phyloP scores from a whole-genome alignment of 2,888 invertebrate species.

The Hirudinaria manillensis region DNA sequence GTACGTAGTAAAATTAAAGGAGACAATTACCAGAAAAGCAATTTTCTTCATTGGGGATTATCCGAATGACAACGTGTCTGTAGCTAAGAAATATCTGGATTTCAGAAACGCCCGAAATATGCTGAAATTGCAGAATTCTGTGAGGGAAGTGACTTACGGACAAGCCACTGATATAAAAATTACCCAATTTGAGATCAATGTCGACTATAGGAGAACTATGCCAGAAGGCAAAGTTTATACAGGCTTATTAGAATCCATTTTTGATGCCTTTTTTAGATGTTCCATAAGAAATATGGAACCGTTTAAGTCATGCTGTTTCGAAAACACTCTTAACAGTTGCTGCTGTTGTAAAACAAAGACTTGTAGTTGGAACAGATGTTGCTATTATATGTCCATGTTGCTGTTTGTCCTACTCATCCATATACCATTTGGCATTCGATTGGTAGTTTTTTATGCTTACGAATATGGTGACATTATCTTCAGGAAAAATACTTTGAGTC shows the following conservation, averaged over 20 bases:
- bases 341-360: no score
- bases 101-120: background rate
- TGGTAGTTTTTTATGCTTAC: conserved; percentile 47
- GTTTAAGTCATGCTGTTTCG: conserved; percentile 47
- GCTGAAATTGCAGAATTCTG: conserved; percentile 13
- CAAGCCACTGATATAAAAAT: conserved; percentile 33
- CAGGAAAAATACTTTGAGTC: conserved; percentile 39
- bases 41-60: conserved; percentile 25
- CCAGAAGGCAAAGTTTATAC: conserved; percentile 39
- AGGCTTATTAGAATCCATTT: conserved; percentile 33
- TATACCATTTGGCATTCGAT: conserved; percentile 46
- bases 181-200: conserved; percentile 36
- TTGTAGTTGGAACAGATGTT: conserved; percentile 35
- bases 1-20: conserved; percentile 45
- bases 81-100: no score
- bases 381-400: conserved; percentile 41
- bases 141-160: background rate
- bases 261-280: conserved; percentile 42
- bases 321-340: conserved; percentile 22
- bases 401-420: conserved; percentile 46
- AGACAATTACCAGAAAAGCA: conserved; percentile 37
- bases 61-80: no score
- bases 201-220: conserved; percentile 37
- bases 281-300: conserved; percentile 47
- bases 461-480: conserved; percentile 45